phyloP scores from a whole-genome alignment of 2,888 invertebrate species.

The Hecatera dysodea region DNA sequence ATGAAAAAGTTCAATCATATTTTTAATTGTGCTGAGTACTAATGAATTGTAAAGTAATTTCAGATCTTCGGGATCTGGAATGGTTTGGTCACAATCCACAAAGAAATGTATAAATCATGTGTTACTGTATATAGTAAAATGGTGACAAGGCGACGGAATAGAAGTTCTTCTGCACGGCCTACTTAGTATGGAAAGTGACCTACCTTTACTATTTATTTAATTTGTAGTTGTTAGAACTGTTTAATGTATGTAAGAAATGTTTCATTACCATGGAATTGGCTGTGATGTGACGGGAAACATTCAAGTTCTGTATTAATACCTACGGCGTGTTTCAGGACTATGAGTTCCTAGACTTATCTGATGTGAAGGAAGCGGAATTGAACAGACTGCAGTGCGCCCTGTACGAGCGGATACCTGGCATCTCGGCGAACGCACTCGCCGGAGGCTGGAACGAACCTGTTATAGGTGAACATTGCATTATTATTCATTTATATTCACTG shows the following conservation, averaged over 20 bases:
- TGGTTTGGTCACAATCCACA: slow-evolving; percentile 34
- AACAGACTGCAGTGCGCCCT: slow-evolving; percentile 92
- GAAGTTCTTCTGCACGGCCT: slow-evolving; percentile 58
- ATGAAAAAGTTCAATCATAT: slow-evolving; percentile 2
- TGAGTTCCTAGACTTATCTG: slow-evolving; percentile 94
- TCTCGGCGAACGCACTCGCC: slow-evolving; percentile 75
- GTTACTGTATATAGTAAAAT: slow-evolving; percentile 46
- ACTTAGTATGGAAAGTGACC: slow-evolving; percentile 63
- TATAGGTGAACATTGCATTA: slow-evolving; percentile 76
- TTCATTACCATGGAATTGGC: slow-evolving; percentile 47
- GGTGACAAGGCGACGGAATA: slow-evolving; percentile 52
- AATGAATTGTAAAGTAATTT: slow-evolving; percentile 52
- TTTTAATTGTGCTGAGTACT: slow-evolving; percentile 33
- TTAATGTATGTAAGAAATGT: slow-evolving; percentile 43
- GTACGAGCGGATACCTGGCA: slow-evolving; percentile 81
- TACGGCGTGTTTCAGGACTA: slow-evolving; percentile 90
- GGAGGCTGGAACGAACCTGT: slow-evolving; percentile 81
- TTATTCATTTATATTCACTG: neutral
- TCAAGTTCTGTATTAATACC: slow-evolving; percentile 68
- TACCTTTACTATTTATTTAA: slow-evolving; percentile 58
- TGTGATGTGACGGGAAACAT: slow-evolving; percentile 14
- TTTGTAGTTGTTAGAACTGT: slow-evolving; percentile 57
- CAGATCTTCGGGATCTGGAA: slow-evolving; percentile 47
- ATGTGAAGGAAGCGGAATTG: slow-evolving; percentile 93
- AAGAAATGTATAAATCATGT: slow-evolving; percentile 42